A percentile compares a stretch with the other conserved stretches of the same genome.
These are phyloP conservation scores for Anabacerthia variegaticeps DNA, from an alignment of 2,797 vertebrate genomes.

Conservation along the genomic window DNA sequence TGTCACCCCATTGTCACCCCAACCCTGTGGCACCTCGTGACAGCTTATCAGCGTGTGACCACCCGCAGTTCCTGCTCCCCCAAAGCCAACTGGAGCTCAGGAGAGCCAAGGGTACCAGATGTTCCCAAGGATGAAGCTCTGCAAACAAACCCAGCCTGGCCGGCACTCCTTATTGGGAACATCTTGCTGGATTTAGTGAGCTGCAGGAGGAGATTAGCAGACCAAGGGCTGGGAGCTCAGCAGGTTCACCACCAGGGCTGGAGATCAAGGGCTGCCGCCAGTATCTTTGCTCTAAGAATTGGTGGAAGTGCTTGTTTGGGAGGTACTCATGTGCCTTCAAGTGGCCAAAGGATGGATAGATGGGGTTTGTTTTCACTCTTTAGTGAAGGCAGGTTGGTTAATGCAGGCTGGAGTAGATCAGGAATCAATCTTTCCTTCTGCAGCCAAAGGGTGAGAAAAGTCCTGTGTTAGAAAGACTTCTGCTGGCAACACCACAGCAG, in stretches of 20 bases:
- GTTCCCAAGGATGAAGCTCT: conserved; percentile 18
- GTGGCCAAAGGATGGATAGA: not conserved
- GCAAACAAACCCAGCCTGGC: not conserved
- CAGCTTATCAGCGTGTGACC: not conserved
- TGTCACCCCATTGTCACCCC: not conserved
- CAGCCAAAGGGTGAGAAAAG: not conserved
- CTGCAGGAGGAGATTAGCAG: not conserved
- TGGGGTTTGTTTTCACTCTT: not conserved
- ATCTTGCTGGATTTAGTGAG: not conserved
- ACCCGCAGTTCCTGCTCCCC: rapidly evolving
- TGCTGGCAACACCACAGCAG: rapidly evolving
- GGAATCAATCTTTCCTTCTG: not conserved
- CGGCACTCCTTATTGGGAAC: not conserved
- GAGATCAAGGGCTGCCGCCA: not conserved
- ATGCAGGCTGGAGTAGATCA: not conserved
- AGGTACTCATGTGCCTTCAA: not conserved
- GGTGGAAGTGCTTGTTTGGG: conserved; percentile 16
- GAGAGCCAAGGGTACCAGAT: not conserved
- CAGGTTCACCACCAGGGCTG: not conserved
- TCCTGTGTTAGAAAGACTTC: not conserved
- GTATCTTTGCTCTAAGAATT: not conserved
- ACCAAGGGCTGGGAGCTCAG: not conserved
- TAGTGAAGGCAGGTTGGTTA: not conserved
- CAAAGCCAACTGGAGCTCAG: not conserved
- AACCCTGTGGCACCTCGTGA: not conserved